phyloP scores from a whole-genome alignment of 30 jellyfish, hydroid and myxozoan genomes.

The Hydra vulgaris region DNA sequence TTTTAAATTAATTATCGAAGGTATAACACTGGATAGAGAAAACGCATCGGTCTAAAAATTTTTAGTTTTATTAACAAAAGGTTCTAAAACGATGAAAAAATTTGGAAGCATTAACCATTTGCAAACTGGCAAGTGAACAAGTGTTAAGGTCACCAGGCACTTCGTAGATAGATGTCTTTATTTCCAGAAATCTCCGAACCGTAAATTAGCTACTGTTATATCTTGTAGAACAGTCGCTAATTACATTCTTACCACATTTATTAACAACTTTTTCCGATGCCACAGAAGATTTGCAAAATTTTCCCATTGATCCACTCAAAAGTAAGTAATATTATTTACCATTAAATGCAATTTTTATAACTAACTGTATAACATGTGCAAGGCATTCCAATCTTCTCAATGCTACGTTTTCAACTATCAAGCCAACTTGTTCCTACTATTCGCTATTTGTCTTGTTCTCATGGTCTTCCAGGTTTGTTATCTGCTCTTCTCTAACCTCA shows the following conservation, averaged over 20 bases:
- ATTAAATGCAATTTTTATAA: neutral
- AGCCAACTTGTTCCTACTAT: neutral
- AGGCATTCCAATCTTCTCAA: neutral
- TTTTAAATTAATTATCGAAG: neutral
- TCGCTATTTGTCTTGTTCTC: neutral
- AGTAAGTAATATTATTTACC: neutral
- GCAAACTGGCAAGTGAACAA: neutral
- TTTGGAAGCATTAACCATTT: neutral
- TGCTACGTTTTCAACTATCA: neutral
- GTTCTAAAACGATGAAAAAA: neutral
- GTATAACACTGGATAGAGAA: neutral
- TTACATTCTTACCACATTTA: neutral
- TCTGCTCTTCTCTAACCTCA: neutral
- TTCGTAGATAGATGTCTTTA: neutral
- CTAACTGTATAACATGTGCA: neutral
- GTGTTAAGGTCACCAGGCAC: neutral
- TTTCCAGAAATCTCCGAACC: neutral
- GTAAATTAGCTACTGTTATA: neutral
- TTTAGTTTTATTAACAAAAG: neutral
- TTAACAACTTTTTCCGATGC: neutral
- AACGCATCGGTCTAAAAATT: neutral
- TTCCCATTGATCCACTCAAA: neutral
- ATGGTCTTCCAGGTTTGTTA: neutral
- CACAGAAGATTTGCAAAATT: neutral
- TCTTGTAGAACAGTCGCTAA: neutral